Percentiles rank a stretch among this genome's conserved stretches.
Evolutionary conservation across 2,797 vertebrate species (phyloP).

Genomic region (Synaphobranchus kaupii): DNA sequence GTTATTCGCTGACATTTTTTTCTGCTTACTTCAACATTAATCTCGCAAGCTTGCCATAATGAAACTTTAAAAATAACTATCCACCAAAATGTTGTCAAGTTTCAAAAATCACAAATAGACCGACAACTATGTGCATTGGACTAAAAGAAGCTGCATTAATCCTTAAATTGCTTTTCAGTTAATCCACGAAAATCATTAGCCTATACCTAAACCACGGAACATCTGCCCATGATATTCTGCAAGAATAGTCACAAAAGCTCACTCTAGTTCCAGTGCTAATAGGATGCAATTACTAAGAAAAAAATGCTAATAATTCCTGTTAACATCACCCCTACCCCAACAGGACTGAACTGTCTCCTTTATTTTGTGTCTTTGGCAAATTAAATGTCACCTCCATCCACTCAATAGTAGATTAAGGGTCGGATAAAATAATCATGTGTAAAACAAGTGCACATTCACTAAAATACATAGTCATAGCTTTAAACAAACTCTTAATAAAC

Average conservation of each 20-base stretch:
- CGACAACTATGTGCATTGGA: background rate
- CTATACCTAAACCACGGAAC: background rate
- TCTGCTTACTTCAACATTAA: background rate
- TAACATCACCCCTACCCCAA: background rate
- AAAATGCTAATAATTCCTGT: background rate
- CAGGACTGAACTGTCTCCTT: background rate
- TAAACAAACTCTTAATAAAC: background rate
- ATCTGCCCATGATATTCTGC: background rate
- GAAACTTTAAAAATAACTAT: background rate
- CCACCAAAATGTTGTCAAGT: background rate
- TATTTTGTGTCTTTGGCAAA: background rate
- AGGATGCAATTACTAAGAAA: background rate
- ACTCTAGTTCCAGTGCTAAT: background rate
- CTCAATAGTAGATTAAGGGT: background rate
- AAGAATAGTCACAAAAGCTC: background rate
- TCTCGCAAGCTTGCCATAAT: background rate
- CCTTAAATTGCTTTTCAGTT: constrained; percentile 14
- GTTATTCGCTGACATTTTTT: background rate
- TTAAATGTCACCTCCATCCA: background rate
- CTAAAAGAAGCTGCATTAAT: background rate
- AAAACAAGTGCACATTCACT: background rate
- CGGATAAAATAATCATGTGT: background rate
- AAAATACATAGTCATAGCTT: background rate
- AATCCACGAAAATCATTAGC: constrained; percentile 7
- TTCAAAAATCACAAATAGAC: background rate